These are phyloP conservation scores for Diploscapter pachys DNA, from an alignment of 1,140 invertebrate genomes.

Conservation along the genomic window DNA sequence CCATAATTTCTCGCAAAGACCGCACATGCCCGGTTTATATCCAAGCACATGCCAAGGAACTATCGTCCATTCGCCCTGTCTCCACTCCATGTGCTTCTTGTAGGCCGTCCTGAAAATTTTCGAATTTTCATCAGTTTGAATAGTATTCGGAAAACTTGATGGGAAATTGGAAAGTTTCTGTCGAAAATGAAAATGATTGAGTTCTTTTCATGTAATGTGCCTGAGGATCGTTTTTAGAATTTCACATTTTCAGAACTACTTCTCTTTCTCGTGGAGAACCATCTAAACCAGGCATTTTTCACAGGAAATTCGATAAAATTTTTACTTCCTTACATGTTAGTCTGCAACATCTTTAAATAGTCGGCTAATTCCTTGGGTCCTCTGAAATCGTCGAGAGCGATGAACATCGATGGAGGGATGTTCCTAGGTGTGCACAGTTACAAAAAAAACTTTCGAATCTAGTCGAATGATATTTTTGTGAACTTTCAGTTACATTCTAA, in stretches of 20 bases:
- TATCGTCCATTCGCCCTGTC: slow-evolving; percentile 21
- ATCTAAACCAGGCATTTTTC: too few species aligned
- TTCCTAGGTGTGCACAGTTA: slow-evolving; percentile 9
- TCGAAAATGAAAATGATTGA: too few species aligned
- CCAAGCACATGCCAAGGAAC: slow-evolving; percentile 27
- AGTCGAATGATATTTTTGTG: too few species aligned
- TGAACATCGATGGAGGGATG: slow-evolving; percentile 34
- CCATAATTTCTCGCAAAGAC: slow-evolving; percentile 29
- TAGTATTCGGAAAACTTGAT: too few species aligned
- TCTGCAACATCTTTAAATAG: slow-evolving; percentile 8
- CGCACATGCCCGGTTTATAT: slow-evolving; percentile 21
- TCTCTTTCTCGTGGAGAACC: too few species aligned
- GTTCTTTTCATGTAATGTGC: too few species aligned
- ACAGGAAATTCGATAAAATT: too few species aligned
- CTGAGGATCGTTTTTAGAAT: too few species aligned
- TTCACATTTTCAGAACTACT: too few species aligned
- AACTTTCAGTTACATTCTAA: too few species aligned
- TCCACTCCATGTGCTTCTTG: slow-evolving; percentile 29
- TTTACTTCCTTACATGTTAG: slow-evolving; percentile 9
- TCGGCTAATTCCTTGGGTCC: slow-evolving; percentile 28
- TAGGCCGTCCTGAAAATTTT: slow-evolving; percentile 25
- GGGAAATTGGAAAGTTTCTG: too few species aligned
- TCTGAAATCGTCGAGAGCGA: slow-evolving; percentile 37
- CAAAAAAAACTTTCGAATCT: too few species aligned
- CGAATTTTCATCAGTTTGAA: neutral